Evolutionary conservation across 2,797 vertebrate species (phyloP).

Genomic region (Lycodopsis pacificus): DNA sequence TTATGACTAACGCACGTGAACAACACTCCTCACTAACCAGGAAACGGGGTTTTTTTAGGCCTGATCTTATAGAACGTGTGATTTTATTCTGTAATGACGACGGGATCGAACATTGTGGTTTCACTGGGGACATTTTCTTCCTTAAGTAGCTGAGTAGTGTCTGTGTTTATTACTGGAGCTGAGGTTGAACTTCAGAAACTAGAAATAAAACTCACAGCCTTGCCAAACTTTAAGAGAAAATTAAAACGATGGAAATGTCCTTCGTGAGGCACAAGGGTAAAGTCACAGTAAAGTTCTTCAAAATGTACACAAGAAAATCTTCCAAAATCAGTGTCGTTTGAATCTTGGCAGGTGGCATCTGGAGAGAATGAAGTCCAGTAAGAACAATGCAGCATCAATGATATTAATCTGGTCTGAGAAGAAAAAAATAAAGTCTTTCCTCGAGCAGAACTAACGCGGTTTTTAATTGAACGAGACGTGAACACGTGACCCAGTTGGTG

Average conservation of each 20-base stretch:
- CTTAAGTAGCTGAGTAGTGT: no score
- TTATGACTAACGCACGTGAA: constrained; percentile 54
- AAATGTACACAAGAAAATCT: neutral
- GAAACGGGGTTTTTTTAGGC: constrained; percentile 8
- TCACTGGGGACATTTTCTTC: no score
- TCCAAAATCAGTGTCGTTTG: neutral
- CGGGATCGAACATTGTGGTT: no score
- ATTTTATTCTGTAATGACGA: no score
- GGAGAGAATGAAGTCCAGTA: neutral
- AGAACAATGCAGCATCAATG: neutral
- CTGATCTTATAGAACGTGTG: no score
- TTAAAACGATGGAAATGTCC: no score
- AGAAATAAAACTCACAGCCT: no score
- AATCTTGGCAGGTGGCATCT: neutral
- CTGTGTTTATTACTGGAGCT: no score
- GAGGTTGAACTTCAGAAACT: no score
- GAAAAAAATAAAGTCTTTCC: neutral
- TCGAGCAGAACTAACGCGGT: neutral
- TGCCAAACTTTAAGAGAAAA: no score
- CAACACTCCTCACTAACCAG: constrained; percentile 47
- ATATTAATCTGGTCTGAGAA: neutral
- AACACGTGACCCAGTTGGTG: neutral
- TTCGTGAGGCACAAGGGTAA: no score
- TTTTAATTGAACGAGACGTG: neutral
- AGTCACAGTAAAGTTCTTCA: neutral